Evolutionary conservation across 1,140 invertebrate species (phyloP).

Genomic region (Lordiphosa clarofinis): DNA sequence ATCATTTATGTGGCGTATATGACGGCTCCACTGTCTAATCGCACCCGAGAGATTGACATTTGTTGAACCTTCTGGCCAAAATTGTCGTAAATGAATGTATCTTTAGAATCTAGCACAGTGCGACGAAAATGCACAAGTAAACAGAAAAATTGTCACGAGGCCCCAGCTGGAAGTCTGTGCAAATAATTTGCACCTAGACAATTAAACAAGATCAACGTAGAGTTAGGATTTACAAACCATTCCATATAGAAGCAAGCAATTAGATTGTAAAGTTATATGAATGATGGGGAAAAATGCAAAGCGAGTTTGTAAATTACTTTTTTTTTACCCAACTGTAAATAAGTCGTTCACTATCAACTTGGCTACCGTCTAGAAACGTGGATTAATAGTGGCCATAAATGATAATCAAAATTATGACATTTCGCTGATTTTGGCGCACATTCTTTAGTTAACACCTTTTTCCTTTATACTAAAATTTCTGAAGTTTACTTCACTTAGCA

Average conservation of each 20-base stretch:
- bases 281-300: no score
- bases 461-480: constrained; percentile 13
- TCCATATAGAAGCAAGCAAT: no score
- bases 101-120: constrained; percentile 20
- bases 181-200: background rate
- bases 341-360: background rate
- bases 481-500: constrained; percentile 5
- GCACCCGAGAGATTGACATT: constrained; percentile 1
- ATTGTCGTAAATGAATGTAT: background rate
- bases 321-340: background rate
- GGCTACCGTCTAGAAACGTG: constrained; percentile 2
- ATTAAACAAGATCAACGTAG: no score
- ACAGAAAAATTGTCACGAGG: background rate
- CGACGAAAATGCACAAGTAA: constrained; percentile 18
- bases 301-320: no score
- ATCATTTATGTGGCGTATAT: constrained; percentile 12
- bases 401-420: constrained; percentile 4
- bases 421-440: constrained; percentile 2
- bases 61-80: constrained; percentile 24
- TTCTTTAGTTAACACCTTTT: constrained; percentile 1
- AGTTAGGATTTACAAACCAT: no score
- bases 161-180: background rate
- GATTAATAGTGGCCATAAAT: background rate
- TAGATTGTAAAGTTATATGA: no score
- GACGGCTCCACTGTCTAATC: constrained; percentile 14